phyloP scores from a whole-genome alignment of 2,797 vertebrate genomes.

The Diceros bicornis region DNA sequence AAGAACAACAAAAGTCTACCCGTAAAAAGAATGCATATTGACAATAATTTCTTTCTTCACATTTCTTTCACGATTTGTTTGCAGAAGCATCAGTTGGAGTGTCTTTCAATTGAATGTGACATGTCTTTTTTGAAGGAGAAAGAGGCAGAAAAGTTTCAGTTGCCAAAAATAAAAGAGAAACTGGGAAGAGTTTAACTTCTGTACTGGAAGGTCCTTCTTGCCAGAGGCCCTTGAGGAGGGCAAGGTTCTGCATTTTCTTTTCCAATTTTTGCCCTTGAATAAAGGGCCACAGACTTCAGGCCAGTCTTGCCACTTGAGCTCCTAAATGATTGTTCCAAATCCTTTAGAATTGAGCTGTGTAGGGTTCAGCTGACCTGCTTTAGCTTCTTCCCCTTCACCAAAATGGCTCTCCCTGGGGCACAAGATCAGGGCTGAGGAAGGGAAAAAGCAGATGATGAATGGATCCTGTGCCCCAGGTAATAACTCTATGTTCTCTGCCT shows the following conservation, averaged over 20 bases:
- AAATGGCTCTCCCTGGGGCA: neutral
- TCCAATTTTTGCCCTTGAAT: neutral
- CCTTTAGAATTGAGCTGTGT: neutral
- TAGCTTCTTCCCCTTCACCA: neutral
- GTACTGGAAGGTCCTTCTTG: neutral
- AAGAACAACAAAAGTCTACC: neutral
- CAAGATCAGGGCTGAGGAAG: neutral
- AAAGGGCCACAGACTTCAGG: neutral
- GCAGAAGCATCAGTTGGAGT: neutral
- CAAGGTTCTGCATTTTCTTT: slow-evolving; percentile 21
- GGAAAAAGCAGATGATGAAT: neutral
- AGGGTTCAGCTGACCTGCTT: neutral
- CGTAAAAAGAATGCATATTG: neutral
- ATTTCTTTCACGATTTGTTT: slow-evolving; percentile 60
- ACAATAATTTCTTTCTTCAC: slow-evolving; percentile 20
- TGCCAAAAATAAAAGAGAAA: slow-evolving; percentile 41
- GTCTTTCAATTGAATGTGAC: neutral
- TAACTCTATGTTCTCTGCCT: neutral
- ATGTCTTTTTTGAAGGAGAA: slow-evolving; percentile 28
- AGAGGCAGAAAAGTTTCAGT: slow-evolving; percentile 40
- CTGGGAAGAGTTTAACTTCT: slow-evolving; percentile 33
- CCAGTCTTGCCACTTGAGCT: neutral
- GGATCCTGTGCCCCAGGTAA: neutral
- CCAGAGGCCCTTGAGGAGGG: neutral
- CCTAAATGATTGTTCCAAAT: neutral